Percentiles rank a stretch among this genome's conserved stretches.
phyloP scores from a whole-genome alignment of 2,888 invertebrate species.

The Lacanobia wlatinum region DNA sequence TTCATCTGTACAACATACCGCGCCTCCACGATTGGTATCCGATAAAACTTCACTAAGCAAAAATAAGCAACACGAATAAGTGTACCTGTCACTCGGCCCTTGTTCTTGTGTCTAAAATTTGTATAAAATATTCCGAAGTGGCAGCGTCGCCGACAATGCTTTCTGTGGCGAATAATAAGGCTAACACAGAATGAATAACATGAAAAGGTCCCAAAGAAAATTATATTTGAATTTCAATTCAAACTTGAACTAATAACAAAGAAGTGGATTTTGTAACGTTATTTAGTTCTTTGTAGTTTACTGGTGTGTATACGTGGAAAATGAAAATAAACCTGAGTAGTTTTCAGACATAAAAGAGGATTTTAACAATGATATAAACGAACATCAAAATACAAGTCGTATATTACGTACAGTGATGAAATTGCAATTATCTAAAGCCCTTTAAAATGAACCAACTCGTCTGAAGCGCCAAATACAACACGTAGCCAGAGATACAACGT shows the following conservation, averaged over 20 bases:
- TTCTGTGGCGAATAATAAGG: constrained; percentile 80
- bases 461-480: constrained; percentile 49
- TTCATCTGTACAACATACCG: constrained; percentile 86
- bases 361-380: not conserved
- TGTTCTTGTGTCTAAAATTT: constrained; percentile 90
- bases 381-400: no score
- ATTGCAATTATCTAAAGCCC: not conserved
- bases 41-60: constrained; percentile 87
- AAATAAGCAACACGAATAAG: constrained; percentile 88
- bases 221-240: constrained; percentile 75
- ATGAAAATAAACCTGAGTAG: not conserved
- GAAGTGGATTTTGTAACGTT: constrained; percentile 28
- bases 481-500: constrained; percentile 37
- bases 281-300: constrained; percentile 16
- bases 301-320: not conserved
- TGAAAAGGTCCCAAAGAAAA: constrained; percentile 69
- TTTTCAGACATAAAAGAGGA: not conserved
- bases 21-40: constrained; percentile 85
- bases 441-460: constrained; percentile 1
- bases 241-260: constrained; percentile 63
- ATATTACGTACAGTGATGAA: not conserved
- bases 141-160: constrained; percentile 84
- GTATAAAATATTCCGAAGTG: constrained; percentile 89
- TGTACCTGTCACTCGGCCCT: constrained; percentile 89
- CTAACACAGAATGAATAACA: constrained; percentile 77